Conservation (phyloP, 2,888 invertebrate species). For the Chymomyza fuscimana region DNA sequence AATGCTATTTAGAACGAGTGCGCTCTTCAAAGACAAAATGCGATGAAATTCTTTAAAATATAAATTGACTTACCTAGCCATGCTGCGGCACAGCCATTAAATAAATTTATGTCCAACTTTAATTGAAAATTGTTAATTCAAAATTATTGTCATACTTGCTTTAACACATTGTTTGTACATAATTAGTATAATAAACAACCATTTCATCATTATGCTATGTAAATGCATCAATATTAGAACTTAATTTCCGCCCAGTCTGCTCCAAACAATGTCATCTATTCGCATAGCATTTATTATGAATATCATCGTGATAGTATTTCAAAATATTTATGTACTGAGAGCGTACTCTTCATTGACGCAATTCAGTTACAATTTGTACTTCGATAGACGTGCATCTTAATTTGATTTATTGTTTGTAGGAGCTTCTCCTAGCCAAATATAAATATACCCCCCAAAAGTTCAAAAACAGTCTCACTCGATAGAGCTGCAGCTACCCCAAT, state of each 20-base stretch:
- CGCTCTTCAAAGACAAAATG: no score
- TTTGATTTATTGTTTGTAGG: not conserved
- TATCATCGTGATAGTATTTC: not conserved
- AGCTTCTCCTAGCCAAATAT: not conserved
- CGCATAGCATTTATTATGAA: not conserved
- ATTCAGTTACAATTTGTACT: not conserved
- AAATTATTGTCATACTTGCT: not conserved
- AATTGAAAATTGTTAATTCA: not conserved
- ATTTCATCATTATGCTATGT: not conserved
- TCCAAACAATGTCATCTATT: not conserved
- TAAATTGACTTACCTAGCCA: no score
- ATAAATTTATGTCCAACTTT: not conserved
- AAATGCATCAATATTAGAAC: not conserved
- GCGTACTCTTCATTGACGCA: not conserved
- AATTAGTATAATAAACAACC: not conserved
- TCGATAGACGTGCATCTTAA: not conserved
- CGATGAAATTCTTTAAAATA: no score
- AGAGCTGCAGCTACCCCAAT: no score
- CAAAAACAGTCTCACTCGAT: no score
- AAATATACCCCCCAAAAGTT: not conserved
- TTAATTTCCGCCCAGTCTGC: not conserved
- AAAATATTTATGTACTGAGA: not conserved
- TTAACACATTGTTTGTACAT: not conserved
- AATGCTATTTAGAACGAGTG: no score
- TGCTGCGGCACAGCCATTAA: no score